Base-by-base conservation (phyloP, 37 sponge, comb jelly and placozoan genomes). In the Chondrosia reniformis region DNA sequence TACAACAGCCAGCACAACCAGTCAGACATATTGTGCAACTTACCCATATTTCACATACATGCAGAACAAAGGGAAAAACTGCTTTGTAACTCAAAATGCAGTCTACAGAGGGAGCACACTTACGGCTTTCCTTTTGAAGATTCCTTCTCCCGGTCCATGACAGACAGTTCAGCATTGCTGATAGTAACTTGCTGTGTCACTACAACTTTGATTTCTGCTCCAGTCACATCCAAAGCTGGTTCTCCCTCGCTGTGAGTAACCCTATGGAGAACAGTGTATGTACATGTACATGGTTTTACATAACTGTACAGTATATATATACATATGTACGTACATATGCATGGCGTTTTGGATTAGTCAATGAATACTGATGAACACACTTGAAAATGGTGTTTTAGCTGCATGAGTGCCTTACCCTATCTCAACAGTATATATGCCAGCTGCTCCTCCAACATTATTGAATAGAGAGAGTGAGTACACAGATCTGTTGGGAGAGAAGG, bases 131-230 rank as follows among this genome's bases (percentile, higher is more conserved):
- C 42, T 63, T 79, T 88, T 21, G 80, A 41, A 30, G 81, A 71
- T 10, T 80, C 81, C 54, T 83, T 84, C 56, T 87, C 88, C 27
- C 78, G 61, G 67, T 88, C 89, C 21, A 67, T 33, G 8, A 88
- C 33, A 6, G 62, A 38, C 32, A 88, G 84, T 36, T 83, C 32
- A 17, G 80, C 84, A 27, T 59, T n/a, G 32, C 52, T 30, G 17
- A 88, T 64, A 4, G 84, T 76, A 59, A 83, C 80, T 49, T 84
- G 46, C 45, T 67, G 83, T 42, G 80, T 80, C 8, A 76, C 84
- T 22, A 63, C 52, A 46, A 80, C 89, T 38, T 19, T 31, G 25
- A 88, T 19, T 79, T 87, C 72, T 17, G 24, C 24, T n/a, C 42
- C 72, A 39, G n/a, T 34, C 22, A 69, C 22, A 44, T 69, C 36